Evolutionary conservation across 2,113 vertebrate genomes (phyloP), one percentile per base, ranked within the genome.

Genomic region (Vidua macroura): DNA sequence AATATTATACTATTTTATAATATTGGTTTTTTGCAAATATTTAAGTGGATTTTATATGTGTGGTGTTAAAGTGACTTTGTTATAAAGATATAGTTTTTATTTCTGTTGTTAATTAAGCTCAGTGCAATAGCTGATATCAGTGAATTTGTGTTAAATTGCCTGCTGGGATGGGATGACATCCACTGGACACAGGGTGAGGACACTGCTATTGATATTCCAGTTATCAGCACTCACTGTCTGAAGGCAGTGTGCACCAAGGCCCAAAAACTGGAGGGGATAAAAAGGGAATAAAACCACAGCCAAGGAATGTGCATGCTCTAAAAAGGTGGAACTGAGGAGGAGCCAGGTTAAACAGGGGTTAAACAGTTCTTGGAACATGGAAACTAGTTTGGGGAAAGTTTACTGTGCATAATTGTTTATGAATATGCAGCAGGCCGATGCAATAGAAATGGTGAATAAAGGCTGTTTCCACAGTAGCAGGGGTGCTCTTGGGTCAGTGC

Each of bases 321-420:
- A 59, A 35, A 58, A 35, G 22, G 33, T 10, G 9, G 33, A 58
- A 10, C 33, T 9, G 10, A 58, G 21, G 23, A 59, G 58, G 7
- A 59, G 15, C n/a, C 58, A 59, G 58, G n/a, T 23, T 59, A 17
- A 59, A 24, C n/a, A 59, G 3, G 35, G 58, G n/a, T 23, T 59
- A 17, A 59, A 24, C n/a, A 59, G 3, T 11, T 35, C 23, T 37
- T 37, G n/a, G n/a, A 59, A 37, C 10, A 8, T 59, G 5, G 6
- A 11, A 59, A 37, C 3, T 11, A 24, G 23, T 37, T 24, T 37
- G n/a, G n/a, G 46, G n/a, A 59, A 59, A 58, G 10, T 23, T 59
- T 25, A 37, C 23, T 59, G 0, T 17, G n/a, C 23, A 17, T 35
- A 4, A 59, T 1, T 5, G 15, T 17, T 5, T 35, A 16, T 35